Base-by-base conservation (phyloP, 1,140 invertebrate species). In the Heliothis virescens region DNA sequence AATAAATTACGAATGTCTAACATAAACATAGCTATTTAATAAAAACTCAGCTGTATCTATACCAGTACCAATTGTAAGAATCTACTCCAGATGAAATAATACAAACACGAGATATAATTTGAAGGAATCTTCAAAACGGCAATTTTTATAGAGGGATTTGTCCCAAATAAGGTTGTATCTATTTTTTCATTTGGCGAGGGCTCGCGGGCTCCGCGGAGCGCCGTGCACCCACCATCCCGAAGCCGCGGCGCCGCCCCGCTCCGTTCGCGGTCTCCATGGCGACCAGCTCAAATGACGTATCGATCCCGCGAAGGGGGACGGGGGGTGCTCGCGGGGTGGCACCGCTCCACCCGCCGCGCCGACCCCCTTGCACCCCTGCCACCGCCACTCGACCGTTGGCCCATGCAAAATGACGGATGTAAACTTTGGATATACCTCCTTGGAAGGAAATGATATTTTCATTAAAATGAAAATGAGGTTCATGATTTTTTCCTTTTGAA, bases 381-480 rank as follows among this genome's bases (percentile, higher is more conserved):
- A 82, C 91, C 89, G 85, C 87, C 88, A 91, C 91, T 93, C 91
- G 92, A 92, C 91, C 92, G 90, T 93, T 92, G 92, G 93, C 93
- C 93, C 93, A 94, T 94, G 92, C 92, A 94, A 94, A 94, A 94
- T 94, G 92, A 94, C 93, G 92, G 91, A 94, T 94, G 93, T 94
- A 94, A 94, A 94, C 89, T 94, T 94, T 92, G 93, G 92, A 93
- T 94, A 94, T 92, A 94, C 90, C 93, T 93, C 90, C 93, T 94
- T 94, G 86, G 86, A 91, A 94, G 93, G 90, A 94, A 94, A 94
- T 93, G 86, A 94, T 94, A 94, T 94, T 94, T 94, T 93, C 92
- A 94, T 94, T 93, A 94, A 94, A 94, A 94, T 93, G 89, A 93
- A 92, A 93, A 93, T 94, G 90, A 93, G 91, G 84, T 90, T 87